phyloP scores from a whole-genome alignment of 2,797 vertebrate species.

The Atherinosoma microstoma region DNA sequence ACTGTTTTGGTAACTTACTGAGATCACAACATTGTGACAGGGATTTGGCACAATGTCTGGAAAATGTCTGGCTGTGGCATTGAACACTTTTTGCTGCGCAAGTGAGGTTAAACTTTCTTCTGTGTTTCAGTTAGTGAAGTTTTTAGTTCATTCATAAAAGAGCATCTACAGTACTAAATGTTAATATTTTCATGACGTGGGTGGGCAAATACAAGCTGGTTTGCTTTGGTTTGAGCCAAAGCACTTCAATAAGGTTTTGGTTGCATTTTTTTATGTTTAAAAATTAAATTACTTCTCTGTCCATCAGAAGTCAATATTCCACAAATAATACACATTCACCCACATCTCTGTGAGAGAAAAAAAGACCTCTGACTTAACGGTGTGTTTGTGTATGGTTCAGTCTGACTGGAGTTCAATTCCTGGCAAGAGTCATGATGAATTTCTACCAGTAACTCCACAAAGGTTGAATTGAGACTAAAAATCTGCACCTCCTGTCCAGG shows the following conservation, averaged over 20 bases:
- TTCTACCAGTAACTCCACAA: background rate
- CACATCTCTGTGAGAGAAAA: background rate
- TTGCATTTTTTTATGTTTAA: too few relatives aligned
- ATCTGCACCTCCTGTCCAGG: background rate
- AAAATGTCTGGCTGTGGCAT: background rate
- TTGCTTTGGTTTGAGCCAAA: background rate
- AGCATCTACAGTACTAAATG: background rate
- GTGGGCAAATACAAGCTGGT: background rate
- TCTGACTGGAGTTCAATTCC: background rate
- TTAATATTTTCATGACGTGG: too few relatives aligned
- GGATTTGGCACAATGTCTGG: too few relatives aligned
- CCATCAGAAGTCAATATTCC: background rate
- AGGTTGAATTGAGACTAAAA: background rate
- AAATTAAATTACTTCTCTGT: background rate
- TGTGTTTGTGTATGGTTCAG: background rate
- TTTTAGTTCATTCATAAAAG: accelerated
- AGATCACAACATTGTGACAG: background rate
- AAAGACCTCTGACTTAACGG: background rate
- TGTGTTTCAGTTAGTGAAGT: background rate
- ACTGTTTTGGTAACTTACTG: background rate
- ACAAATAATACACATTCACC: background rate
- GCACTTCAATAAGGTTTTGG: background rate
- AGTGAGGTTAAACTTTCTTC: background rate
- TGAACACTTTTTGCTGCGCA: background rate
- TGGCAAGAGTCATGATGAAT: background rate